These are phyloP conservation scores for Meandrina meandrites DNA, from an alignment of 92 coral and sea anemone genomes.

Conservation along the genomic window DNA sequence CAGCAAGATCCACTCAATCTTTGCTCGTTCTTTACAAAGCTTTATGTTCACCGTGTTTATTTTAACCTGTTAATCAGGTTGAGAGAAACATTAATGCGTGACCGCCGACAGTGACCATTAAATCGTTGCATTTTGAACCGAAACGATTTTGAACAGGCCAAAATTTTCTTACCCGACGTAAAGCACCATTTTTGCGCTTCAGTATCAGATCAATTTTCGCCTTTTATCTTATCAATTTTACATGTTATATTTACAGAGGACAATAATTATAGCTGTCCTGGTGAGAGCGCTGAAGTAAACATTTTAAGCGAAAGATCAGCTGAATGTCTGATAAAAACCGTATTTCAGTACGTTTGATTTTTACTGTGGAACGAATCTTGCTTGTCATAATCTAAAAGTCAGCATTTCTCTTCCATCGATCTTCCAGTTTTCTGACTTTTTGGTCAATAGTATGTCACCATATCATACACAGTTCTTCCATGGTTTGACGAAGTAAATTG, in stretches of 20 bases:
- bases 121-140: neutral
- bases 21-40: neutral
- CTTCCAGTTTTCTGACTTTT: no score
- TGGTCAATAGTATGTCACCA: constrained; percentile 53
- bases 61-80: no score
- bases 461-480: constrained; percentile 95
- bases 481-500: constrained; percentile 81
- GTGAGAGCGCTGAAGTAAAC: neutral
- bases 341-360: neutral
- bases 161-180: neutral
- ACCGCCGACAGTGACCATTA: no score
- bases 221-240: neutral
- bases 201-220: constrained; percentile 3
- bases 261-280: neutral
- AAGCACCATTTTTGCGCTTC: neutral
- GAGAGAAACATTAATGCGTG: neutral
- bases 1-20: constrained; percentile 2
- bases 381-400: neutral
- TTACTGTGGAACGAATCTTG: neutral
- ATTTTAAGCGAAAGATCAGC: neutral
- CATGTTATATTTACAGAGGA: constrained; percentile 13
- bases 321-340: neutral
- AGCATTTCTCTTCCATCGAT: no score
- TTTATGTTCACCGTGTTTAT: neutral
- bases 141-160: neutral